phyloP scores from a whole-genome alignment of 1,140 invertebrate genomes.

The Gonatopus flavifemur region DNA sequence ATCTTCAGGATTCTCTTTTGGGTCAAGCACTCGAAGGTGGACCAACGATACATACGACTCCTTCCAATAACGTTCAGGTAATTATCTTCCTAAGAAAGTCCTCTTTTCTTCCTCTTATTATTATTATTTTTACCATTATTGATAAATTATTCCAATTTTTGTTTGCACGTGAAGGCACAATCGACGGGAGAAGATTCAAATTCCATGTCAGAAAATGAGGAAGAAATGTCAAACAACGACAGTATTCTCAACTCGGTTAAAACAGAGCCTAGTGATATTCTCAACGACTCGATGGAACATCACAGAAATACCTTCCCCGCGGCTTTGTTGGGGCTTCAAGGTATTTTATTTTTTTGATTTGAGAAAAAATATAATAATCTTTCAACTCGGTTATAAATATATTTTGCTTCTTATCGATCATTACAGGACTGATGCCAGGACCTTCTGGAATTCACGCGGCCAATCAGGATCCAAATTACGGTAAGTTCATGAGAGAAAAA shows the following conservation, averaged over 20 bases:
- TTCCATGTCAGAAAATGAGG: slow-evolving; percentile 64
- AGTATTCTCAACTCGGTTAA: slow-evolving; percentile 64
- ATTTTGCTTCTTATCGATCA: slow-evolving; percentile 41
- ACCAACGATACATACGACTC: slow-evolving; percentile 59
- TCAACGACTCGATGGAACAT: slow-evolving; percentile 58
- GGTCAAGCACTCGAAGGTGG: slow-evolving; percentile 73
- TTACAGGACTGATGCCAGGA: slow-evolving; percentile 73
- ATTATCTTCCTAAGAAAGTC: too few species aligned
- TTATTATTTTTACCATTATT: not conserved
- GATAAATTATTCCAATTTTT: not conserved
- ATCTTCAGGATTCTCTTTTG: slow-evolving; percentile 70
- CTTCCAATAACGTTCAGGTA: slow-evolving; percentile 52
- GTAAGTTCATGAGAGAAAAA: slow-evolving; percentile 63
- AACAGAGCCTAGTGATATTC: slow-evolving; percentile 62
- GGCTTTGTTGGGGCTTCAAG: slow-evolving; percentile 71
- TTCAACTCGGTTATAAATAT: not conserved
- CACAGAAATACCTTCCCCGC: slow-evolving; percentile 66
- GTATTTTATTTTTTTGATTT: slow-evolving; percentile 53
- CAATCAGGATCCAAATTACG: slow-evolving; percentile 73
- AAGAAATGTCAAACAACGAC: slow-evolving; percentile 67
- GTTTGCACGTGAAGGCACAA: slow-evolving; percentile 64
- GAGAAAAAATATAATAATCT: not conserved
- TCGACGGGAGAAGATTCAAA: slow-evolving; percentile 79
- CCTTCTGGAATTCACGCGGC: slow-evolving; percentile 76
- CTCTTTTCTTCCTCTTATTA: too few species aligned